Conservation (phyloP, 2,113 vertebrate genomes). For the Sylvilagus bachmani region DNA sequence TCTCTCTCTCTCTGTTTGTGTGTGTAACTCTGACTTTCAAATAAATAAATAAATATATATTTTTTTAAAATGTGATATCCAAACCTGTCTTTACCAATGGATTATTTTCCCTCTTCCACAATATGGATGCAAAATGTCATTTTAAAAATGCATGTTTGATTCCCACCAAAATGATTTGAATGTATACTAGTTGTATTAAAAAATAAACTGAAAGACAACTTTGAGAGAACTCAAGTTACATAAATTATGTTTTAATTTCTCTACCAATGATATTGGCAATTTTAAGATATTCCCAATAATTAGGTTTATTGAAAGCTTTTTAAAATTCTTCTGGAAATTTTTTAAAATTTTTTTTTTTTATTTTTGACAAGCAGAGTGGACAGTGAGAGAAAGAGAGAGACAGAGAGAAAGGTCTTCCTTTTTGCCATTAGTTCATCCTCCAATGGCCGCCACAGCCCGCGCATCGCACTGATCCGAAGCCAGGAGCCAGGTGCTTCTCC, state of each 20-base stretch:
- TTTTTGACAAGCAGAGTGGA: too few species aligned
- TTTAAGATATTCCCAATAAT: neutral
- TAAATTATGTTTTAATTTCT: constrained; percentile 31
- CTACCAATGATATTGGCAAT: neutral
- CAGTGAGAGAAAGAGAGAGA: too few species aligned
- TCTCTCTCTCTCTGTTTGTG: too few species aligned
- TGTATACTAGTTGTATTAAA: neutral
- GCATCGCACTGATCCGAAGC: too few species aligned
- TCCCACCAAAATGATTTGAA: neutral
- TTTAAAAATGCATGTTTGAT: constrained; percentile 41
- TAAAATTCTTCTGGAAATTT: neutral
- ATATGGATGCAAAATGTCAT: neutral
- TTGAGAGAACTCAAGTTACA: neutral
- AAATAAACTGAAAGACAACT: neutral
- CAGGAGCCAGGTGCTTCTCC: too few species aligned
- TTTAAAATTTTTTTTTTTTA: too few species aligned
- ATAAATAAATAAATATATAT: too few species aligned
- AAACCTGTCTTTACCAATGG: neutral
- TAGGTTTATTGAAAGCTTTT: neutral
- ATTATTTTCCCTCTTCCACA: neutral
- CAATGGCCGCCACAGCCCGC: too few species aligned
- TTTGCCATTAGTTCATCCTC: too few species aligned
- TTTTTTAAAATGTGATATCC: neutral
- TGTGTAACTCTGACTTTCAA: too few species aligned
- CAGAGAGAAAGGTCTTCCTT: too few species aligned